Evolutionary conservation across 2,888 invertebrate species (phyloP).

Genomic region (Psylliodes chrysocephalus): DNA sequence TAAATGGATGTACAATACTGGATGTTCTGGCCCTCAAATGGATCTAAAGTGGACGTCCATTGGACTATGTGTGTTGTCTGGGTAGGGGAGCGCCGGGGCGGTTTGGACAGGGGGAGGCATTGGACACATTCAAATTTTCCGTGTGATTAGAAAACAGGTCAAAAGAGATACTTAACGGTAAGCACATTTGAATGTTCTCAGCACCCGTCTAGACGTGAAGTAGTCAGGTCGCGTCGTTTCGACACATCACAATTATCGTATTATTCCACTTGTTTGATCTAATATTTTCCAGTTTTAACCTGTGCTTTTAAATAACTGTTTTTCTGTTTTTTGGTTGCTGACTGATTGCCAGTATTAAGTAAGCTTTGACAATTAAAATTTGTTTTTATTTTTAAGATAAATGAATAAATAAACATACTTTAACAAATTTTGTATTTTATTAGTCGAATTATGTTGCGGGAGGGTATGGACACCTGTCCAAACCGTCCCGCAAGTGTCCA

Average conservation of each 20-base stretch:
- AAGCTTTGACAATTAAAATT: not conserved
- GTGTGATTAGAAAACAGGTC: not conserved
- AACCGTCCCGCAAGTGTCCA: not conserved
- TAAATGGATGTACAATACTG: too few relatives aligned
- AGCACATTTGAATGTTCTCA: not conserved
- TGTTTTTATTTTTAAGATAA: not conserved
- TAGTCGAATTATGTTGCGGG: not conserved
- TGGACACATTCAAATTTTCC: not conserved
- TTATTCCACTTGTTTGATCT: not conserved
- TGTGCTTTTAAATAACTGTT: not conserved
- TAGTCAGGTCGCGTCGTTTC: not conserved
- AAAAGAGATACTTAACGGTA: too few relatives aligned
- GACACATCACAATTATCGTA: not conserved
- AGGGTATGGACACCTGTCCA: not conserved
- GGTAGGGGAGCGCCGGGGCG: not conserved
- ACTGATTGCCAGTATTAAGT: not conserved
- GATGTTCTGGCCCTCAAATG: too few relatives aligned
- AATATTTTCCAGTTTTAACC: not conserved
- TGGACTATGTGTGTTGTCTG: too few relatives aligned
- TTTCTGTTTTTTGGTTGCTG: not conserved
- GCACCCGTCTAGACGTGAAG: not conserved
- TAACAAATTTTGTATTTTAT: too few relatives aligned
- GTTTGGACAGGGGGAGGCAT: not conserved
- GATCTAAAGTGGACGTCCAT: too few relatives aligned
- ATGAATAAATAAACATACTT: not conserved